phyloP scores from a whole-genome alignment of 1,140 invertebrate genomes.

The Drosophila lacteicornis region DNA sequence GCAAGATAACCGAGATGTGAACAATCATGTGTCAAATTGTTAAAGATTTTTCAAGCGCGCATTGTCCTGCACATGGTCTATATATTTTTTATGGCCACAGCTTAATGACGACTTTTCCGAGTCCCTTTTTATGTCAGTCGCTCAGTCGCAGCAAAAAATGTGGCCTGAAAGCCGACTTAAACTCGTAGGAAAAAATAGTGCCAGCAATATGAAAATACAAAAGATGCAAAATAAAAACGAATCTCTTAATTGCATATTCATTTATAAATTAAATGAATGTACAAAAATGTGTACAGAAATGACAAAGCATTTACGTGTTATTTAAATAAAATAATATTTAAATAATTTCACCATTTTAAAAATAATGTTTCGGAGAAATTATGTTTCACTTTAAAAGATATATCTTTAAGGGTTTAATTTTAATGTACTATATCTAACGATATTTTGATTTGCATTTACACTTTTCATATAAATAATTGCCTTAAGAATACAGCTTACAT shows the following conservation, averaged over 20 bases:
- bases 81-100: constrained; percentile 28
- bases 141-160: neutral
- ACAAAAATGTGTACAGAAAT: neutral
- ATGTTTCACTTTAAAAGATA: too few species aligned
- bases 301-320: neutral
- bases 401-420: too few species aligned
- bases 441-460: too few species aligned
- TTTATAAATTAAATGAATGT: neutral
- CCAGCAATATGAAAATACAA: neutral
- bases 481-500: too few species aligned
- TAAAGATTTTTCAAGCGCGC: constrained; percentile 28
- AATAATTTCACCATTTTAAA: too few species aligned
- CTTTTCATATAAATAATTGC: too few species aligned
- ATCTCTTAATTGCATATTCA: neutral
- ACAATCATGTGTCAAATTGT: constrained; percentile 48
- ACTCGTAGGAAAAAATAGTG: neutral
- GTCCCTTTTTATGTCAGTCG: constrained; percentile 11
- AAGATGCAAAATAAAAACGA: neutral
- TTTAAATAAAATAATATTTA: neutral
- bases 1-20: constrained; percentile 52
- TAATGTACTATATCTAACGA: too few species aligned
- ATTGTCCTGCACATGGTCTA: constrained; percentile 23
- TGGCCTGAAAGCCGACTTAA: constrained; percentile 2
- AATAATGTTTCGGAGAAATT: too few species aligned
- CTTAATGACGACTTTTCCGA: constrained; percentile 22